phyloP scores from a whole-genome alignment of 2,113 vertebrate genomes.

The Misgurnus mizolepis region DNA sequence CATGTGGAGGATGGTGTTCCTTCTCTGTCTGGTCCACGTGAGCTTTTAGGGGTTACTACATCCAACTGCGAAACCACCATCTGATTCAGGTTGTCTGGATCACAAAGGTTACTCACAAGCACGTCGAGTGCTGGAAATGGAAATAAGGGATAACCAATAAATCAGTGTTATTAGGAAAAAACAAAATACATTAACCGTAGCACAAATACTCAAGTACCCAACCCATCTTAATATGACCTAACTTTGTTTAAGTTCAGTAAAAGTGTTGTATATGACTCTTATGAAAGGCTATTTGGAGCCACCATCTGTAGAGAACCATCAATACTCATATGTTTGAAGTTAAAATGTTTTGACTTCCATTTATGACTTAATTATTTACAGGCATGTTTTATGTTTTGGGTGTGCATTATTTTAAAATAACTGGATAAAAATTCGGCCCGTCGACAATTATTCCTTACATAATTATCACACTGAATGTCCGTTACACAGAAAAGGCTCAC shows the following conservation, averaged over 20 bases:
- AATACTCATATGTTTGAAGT: no score
- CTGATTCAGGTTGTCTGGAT: conserved; percentile 78
- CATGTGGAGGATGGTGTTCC: not conserved
- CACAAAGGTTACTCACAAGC: conserved; percentile 73
- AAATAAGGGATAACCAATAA: not conserved
- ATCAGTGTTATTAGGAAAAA: not conserved
- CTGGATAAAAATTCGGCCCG: no score
- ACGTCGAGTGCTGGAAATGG: conserved; percentile 61
- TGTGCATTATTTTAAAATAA: no score
- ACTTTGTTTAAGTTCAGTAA: not conserved
- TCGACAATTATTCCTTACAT: no score
- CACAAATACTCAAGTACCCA: no score
- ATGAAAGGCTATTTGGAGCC: not conserved
- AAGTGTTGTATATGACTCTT: not conserved
- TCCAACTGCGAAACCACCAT: conserved; percentile 72
- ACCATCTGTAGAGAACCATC: not conserved
- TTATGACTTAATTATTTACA: no score
- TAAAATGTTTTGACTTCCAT: no score
- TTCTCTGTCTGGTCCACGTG: conserved; percentile 51
- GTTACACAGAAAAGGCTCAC: no score
- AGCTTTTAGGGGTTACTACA: conserved; percentile 52
- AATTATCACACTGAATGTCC: no score
- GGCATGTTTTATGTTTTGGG: no score
- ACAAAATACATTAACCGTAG: not conserved
- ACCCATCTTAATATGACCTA: no score